phyloP scores from a whole-genome alignment of 2,888 invertebrate genomes.

The Mechanitis messenoides region DNA sequence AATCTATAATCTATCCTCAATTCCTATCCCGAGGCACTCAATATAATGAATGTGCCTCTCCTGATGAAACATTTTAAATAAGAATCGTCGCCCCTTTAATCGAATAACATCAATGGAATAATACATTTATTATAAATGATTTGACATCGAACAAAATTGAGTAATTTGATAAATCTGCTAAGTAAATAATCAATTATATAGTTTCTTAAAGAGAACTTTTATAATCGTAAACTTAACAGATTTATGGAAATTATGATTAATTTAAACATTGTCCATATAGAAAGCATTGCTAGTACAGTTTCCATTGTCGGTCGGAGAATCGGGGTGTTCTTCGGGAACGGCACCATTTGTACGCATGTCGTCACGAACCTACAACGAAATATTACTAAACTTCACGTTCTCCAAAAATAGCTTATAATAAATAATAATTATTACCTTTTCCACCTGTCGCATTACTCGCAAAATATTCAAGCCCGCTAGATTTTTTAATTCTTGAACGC shows the following conservation, averaged over 20 bases:
- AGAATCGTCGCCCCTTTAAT: constrained; percentile 7
- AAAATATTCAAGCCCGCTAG: constrained; percentile 80
- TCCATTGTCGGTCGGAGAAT: constrained; percentile 75
- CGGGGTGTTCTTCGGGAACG: constrained; percentile 78
- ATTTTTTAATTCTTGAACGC: constrained; percentile 79
- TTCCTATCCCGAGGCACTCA: constrained; percentile 14
- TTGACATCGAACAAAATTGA: constrained; percentile 36
- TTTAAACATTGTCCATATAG: constrained; percentile 65
- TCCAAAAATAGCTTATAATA: background rate
- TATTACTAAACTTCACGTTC: background rate
- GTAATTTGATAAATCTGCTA: constrained; percentile 15
- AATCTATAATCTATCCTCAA: constrained; percentile 13
- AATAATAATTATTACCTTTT: constrained; percentile 59
- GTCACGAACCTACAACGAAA: constrained; percentile 70
- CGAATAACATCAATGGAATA: constrained; percentile 23
- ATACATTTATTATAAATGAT: constrained; percentile 35
- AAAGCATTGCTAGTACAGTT: constrained; percentile 79
- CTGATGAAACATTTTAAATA: constrained; percentile 18
- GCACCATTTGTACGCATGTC: constrained; percentile 78
- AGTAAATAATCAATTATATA: no score
- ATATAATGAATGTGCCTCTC: constrained; percentile 18
- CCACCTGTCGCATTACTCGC: constrained; percentile 77
- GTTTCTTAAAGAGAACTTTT: background rate
- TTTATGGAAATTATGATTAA: constrained; percentile 12
- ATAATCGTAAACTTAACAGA: constrained; percentile 16